Evolutionary conservation across 1,140 invertebrate species (phyloP), one percentile per base, ranked within the genome.

Genomic region (Cyclina sinensis): DNA sequence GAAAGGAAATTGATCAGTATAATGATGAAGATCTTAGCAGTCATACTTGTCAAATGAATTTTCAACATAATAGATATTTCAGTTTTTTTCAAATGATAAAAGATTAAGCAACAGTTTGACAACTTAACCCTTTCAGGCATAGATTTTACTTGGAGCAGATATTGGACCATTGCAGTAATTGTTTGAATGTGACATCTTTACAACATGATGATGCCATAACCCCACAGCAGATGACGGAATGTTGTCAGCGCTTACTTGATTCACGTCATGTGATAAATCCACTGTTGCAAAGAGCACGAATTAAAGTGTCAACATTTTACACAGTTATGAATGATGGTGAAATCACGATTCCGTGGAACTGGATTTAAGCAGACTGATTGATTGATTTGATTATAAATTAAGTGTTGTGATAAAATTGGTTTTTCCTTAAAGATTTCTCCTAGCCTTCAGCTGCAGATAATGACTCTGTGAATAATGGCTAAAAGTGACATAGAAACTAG

Each of bases 311-410:
- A 9, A 82, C 80, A 27, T 88, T 82, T 43, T 88, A 88, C 43
- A 88, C 86, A 21, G 37, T 88, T 18, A 80, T 88, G 86, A 88
- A 83, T 51, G 79, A 82, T 62, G 86, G 86, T 30, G 86, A 88
- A 59, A 39, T 88, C 16, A 88, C 86, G 0, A 88, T 88, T 18
- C 86, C 86, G 1, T 88, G 86, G 86, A 88, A 88, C 37, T 88
- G 86, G 86, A 16, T 79, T 1, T 32, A 39, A 59, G 70, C 37
- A 30, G 27, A 46, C 68, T n/a, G n/a, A n/a, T n/a, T n/a, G n/a
- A n/a, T n/a, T n/a, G n/a, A n/a, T n/a, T n/a, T 35, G 9, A 70
- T 32, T 70, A 5, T 70, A 32, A 32, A 46, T 46, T 46, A 46
- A 62, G 9, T 30, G n/a, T n/a, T n/a, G n/a, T n/a, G n/a, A n/a